Evolutionary conservation across 2,113 vertebrate genomes (phyloP).

Genomic region (Coturnix japonica): DNA sequence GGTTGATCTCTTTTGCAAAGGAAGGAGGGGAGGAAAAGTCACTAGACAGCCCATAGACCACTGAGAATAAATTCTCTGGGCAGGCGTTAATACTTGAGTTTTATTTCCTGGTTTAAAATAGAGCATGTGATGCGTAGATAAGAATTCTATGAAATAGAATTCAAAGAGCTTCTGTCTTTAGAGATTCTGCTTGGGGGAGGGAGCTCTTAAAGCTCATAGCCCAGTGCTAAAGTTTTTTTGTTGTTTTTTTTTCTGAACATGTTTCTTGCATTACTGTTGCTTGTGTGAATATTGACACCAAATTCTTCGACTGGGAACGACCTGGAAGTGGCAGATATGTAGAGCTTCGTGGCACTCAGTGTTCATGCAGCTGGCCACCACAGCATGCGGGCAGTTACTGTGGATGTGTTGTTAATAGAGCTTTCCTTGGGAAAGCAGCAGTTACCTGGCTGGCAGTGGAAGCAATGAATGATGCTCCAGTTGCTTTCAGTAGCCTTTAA

Average conservation of each 20-base stretch:
- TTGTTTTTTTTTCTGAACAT: neutral
- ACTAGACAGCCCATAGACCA: neutral
- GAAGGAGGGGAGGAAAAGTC: neutral
- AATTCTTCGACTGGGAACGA: neutral
- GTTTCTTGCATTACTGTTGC: neutral
- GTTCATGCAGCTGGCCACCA: neutral
- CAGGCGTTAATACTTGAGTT: neutral
- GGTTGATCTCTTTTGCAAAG: neutral
- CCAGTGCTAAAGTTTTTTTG: neutral
- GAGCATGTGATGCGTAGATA: slow-evolving; percentile 35
- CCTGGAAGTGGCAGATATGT: neutral
- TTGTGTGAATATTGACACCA: neutral
- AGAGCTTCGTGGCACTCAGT: neutral
- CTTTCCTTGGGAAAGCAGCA: neutral
- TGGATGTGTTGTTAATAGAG: neutral
- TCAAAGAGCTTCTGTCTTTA: neutral
- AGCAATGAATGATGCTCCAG: neutral
- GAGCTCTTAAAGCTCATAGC: neutral
- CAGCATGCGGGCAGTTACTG: neutral
- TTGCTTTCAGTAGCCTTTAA: neutral
- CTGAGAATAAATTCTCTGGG: neutral
- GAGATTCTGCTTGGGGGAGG: neutral
- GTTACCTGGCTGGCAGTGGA: neutral
- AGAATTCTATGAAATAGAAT: slow-evolving; percentile 31
- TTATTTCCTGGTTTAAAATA: slow-evolving; percentile 33